These are phyloP conservation scores for Trididemnum miniatum DNA, from an alignment of 23 tunicate genomes.

Conservation along the genomic window DNA sequence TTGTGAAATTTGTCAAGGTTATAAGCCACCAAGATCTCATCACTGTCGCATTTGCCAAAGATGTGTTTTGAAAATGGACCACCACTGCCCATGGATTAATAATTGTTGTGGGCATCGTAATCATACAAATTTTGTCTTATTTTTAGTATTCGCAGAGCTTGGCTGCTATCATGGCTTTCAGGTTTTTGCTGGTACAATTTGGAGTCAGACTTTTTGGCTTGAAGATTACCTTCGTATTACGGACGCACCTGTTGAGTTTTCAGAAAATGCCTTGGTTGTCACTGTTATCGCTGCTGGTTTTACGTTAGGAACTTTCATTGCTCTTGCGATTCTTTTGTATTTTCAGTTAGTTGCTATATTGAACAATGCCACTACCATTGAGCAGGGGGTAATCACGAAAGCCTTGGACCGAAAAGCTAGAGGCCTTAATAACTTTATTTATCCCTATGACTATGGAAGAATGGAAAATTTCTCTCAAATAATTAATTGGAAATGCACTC, in stretches of 20 bases:
- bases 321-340: slow-evolving; percentile 84
- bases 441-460: slow-evolving; percentile 84
- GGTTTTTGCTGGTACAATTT: slow-evolving; percentile 46
- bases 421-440: slow-evolving; percentile 38
- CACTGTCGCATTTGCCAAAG: slow-evolving; percentile 88
- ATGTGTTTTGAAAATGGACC: slow-evolving; percentile 98
- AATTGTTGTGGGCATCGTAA: slow-evolving; percentile 92
- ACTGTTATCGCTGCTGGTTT: slow-evolving; percentile 73
- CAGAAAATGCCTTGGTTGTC: slow-evolving; percentile 66
- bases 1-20: slow-evolving; percentile 91
- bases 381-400: slow-evolving; percentile 95
- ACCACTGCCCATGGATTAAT: slow-evolving; percentile 98
- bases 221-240: slow-evolving; percentile 31
- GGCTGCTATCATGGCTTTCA: slow-evolving; percentile 79
- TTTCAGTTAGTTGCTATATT: slow-evolving; percentile 62
- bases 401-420: slow-evolving; percentile 60
- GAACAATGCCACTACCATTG: slow-evolving; percentile 82
- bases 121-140: slow-evolving; percentile 80
- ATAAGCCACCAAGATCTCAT: slow-evolving; percentile 93
- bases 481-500: slow-evolving; percentile 59
- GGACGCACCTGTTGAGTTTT: slow-evolving; percentile 43
- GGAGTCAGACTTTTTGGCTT: slow-evolving; percentile 51
- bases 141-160: slow-evolving; percentile 89
- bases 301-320: slow-evolving; percentile 80
- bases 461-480: slow-evolving; percentile 51